Base-by-base conservation (phyloP, 2,113 vertebrate genomes). In the Vimba vimba region DNA sequence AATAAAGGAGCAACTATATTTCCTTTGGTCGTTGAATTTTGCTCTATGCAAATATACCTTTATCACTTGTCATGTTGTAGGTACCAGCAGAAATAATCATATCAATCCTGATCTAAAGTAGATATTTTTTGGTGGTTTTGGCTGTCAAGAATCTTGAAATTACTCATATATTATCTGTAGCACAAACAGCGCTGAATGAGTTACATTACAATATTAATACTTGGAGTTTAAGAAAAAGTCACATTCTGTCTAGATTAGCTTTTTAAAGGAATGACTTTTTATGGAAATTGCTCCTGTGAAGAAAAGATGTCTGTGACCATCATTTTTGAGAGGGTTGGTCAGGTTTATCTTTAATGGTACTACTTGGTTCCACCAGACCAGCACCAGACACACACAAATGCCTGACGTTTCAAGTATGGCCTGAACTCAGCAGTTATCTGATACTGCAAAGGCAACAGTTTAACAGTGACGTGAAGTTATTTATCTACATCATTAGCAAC, bases 401-500 rank as follows among this genome's bases (percentile, higher is more conserved):
- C 60, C 45, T 68, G 45, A 30, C 27, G 19, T 69, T 81, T 82
- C 9, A 82, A 52, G 27, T 43, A 52, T 30, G 45, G 43, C 43
- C 43, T 82, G 25, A 30, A 68, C 62, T 82, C 60, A 27, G 17
- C 27, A 82, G 60, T 11, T 33, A 68, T 81, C 79, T 81, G 64
- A 69, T 82, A 82, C 62, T 52, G 25, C 80, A 69, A 23, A 17
- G 33, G 30, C 27, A 82, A 82, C 43, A 68, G 62, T 82, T 82
- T 66, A 82, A 82, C 80, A 82, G 75, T 52, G 62, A 66, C 45
- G 33, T 47, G 21, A 36, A 30, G 80, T 66, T 36, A 82, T 82
- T 52, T 68, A 82, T 69, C 80, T 52, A 17, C 80, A 69, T 55
- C 39, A 50, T 81, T 82, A 82, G 45, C 80, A 52, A 55, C 62